phyloP scores from a whole-genome alignment of 2,888 invertebrate species.

The Phaedon cochleariae region DNA sequence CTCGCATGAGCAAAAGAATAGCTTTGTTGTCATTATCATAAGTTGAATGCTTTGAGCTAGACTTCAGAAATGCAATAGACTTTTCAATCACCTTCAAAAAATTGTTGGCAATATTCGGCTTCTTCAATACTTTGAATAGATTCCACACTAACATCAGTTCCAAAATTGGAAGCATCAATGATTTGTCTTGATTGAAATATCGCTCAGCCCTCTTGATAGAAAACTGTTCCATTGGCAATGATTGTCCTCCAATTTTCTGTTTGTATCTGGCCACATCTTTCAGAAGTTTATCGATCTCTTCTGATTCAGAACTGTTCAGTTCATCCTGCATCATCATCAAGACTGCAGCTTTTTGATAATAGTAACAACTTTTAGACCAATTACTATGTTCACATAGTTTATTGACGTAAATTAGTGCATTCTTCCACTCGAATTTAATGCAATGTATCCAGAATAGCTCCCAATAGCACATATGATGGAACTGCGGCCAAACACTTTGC shows the following conservation, averaged over 20 bases:
- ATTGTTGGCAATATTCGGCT: conserved; percentile 69
- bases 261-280: conserved; percentile 83
- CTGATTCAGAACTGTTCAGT: conserved; percentile 63
- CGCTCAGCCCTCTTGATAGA: conserved; percentile 85
- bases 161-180: conserved; percentile 81
- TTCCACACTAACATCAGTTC: conserved; percentile 95
- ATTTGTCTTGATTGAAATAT: conserved; percentile 77
- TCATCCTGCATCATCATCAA: conserved; percentile 75
- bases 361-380: conserved; percentile 93
- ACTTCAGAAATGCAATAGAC: conserved; percentile 57
- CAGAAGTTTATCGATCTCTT: conserved; percentile 72
- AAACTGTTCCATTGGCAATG: conserved; percentile 96
- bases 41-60: conserved; percentile 56
- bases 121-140: conserved; percentile 82
- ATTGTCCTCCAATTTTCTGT: conserved; percentile 94
- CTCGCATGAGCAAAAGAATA: conserved; percentile 80
- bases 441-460: conserved; percentile 91
- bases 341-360: conserved; percentile 87
- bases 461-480: conserved; percentile 94
- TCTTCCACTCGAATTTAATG: conserved; percentile 77
- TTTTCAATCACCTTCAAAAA: conserved; percentile 72
- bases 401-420: conserved; percentile 77
- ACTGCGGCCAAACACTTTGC: conserved; percentile 87
- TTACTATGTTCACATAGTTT: conserved; percentile 79
- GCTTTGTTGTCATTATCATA: conserved; percentile 78